Evolutionary conservation across 92 coral and sea anemone genomes (phyloP).

Genomic region (Montipora capitata): DNA sequence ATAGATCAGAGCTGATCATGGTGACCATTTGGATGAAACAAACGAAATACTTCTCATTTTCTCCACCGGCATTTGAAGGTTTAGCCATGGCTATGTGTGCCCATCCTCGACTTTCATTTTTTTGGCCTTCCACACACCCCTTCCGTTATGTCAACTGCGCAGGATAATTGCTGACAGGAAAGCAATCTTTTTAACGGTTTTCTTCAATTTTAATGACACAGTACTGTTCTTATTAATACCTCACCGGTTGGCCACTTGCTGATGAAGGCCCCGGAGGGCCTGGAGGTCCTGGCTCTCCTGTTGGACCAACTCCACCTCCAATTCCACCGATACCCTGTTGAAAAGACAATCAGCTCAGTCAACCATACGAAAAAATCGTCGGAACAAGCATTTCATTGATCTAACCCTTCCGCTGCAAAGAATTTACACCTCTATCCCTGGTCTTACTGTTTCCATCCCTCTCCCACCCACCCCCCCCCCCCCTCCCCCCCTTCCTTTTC

Average conservation of each 20-base stretch:
- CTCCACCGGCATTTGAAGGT: too few species aligned
- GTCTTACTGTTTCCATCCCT: too few species aligned
- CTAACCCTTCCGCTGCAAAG: too few species aligned
- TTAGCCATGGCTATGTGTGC: too few species aligned
- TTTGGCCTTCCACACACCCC: too few species aligned
- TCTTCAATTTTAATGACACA: background rate
- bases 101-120: too few species aligned
- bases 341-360: background rate
- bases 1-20: too few species aligned
- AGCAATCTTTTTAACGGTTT: background rate
- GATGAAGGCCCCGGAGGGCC: constrained; percentile 59
- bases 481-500: too few species aligned
- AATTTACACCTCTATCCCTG: too few species aligned
- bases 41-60: too few species aligned
- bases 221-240: background rate
- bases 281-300: constrained; percentile 22
- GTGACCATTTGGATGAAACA: too few species aligned
- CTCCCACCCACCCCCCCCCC: too few species aligned
- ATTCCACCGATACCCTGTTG: constrained; percentile 24
- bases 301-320: constrained; percentile 14
- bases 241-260: constrained; percentile 27
- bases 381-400: background rate
- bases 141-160: background rate
- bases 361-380: background rate
- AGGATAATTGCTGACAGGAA: background rate